Evolutionary conservation across 2,113 vertebrate genomes (phyloP).

Genomic region (Zingel zingel): DNA sequence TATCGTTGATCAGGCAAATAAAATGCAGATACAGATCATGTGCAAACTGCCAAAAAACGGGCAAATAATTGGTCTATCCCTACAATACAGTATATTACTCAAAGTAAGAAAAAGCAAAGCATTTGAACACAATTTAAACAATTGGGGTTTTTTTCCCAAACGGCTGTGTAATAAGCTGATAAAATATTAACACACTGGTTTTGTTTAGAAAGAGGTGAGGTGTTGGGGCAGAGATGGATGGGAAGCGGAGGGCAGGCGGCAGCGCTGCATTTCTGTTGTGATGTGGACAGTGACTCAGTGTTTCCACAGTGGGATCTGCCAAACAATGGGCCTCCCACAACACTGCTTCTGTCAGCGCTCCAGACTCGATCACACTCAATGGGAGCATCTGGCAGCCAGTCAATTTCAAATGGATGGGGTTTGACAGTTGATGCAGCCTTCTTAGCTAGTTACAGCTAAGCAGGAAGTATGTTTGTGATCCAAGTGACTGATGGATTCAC

Average conservation of each 20-base stretch:
- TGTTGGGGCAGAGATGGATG: constrained; percentile 4
- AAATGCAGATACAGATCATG: too few relatives aligned
- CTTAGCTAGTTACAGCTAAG: constrained; percentile 3
- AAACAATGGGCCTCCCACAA: constrained; percentile 62
- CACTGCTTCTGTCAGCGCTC: constrained; percentile 60
- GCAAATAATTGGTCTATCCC: too few relatives aligned
- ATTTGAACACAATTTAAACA: too few relatives aligned
- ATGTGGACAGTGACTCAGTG: constrained; percentile 70
- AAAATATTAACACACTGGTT: not conserved
- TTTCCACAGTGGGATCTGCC: constrained; percentile 66
- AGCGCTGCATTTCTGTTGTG: constrained; percentile 42
- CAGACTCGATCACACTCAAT: constrained; percentile 39
- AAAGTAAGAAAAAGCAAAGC: too few relatives aligned
- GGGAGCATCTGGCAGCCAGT: constrained; percentile 47
- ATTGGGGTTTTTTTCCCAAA: too few relatives aligned
- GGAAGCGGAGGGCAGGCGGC: constrained; percentile 20
- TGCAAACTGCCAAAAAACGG: too few relatives aligned
- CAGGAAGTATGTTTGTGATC: constrained; percentile 15
- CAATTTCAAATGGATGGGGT: constrained; percentile 41
- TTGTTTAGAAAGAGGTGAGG: constrained; percentile 3
- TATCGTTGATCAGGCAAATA: too few relatives aligned
- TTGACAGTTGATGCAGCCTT: constrained; percentile 4
- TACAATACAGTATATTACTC: too few relatives aligned
- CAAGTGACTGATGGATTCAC: not conserved
- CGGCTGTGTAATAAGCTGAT: too few relatives aligned